A percentile compares a stretch with the other conserved stretches of the same genome.
Evolutionary conservation across 2,113 vertebrate species (phyloP).

Genomic region (Xiphias gladius): DNA sequence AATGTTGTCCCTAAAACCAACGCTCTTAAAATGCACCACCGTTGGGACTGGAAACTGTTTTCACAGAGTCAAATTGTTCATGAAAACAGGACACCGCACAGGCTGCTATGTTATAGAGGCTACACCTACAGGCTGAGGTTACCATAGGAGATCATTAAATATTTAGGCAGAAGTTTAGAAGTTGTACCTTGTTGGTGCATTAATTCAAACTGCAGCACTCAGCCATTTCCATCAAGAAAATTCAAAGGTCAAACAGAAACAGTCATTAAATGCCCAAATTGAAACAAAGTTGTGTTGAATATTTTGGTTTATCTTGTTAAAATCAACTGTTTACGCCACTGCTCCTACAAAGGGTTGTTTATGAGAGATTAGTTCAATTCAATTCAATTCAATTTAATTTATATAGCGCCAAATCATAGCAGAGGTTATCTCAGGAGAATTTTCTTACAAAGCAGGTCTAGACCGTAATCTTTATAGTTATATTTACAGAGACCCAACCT

Average conservation of each 20-base stretch:
- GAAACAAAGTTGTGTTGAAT: not conserved
- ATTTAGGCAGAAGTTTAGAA: slow-evolving; percentile 64
- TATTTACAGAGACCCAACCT: too few relatives aligned
- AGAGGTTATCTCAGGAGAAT: too few relatives aligned
- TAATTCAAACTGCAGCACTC: slow-evolving; percentile 7
- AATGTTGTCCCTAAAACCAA: not conserved
- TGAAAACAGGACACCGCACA: slow-evolving; percentile 33
- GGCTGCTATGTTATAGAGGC: not conserved
- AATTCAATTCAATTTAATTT: too few relatives aligned
- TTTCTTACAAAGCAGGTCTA: too few relatives aligned
- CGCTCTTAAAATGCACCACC: not conserved
- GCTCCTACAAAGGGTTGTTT: not conserved
- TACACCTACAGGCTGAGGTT: slow-evolving; percentile 49
- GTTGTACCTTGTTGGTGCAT: slow-evolving; percentile 7
- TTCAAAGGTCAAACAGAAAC: not conserved
- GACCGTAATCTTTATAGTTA: too few relatives aligned
- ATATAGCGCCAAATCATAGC: too few relatives aligned
- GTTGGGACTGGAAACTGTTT: not conserved
- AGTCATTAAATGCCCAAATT: not conserved
- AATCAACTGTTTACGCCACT: slow-evolving; percentile 13
- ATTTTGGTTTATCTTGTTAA: not conserved
- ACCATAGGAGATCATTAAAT: slow-evolving; percentile 47
- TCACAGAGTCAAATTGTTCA: not conserved
- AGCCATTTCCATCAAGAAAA: not conserved
- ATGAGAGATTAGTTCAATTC: not conserved